Evolutionary conservation across 2,113 vertebrate species (phyloP), one percentile per base, ranked within the genome.

Genomic region (Misgurnus anguillicaudatus): DNA sequence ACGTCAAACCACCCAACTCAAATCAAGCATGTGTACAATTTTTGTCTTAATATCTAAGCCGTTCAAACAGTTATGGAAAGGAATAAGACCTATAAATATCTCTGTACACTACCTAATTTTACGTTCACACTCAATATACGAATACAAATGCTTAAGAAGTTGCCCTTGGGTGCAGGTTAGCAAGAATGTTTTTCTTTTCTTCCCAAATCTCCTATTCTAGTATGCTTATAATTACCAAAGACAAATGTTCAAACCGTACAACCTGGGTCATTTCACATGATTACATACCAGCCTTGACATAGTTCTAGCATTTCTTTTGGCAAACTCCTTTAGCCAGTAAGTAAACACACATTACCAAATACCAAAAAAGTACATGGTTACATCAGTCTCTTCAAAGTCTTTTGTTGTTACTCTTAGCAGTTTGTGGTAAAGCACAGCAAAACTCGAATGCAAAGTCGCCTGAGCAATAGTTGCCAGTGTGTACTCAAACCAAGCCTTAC

Each of bases 351-450:
- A 4, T 77, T 81, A 21, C 42, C 17, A 6, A 6, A 63, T 42
- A n/a, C 42, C n/a, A 6, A 67, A 68, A 75, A n/a, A 6, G 21
- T 3, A 1, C 6, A 36, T 17, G 36, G 41, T 47, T 57, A 41
- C 58, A 72, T 80, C 60, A 79, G 5, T 63, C 47, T 65, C 69
- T 65, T 42, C 21, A 0, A 3, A 3, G 16, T 1, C 11, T 39
- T 63, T 24, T 53, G 38, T 5, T n/a, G 68, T 53, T 79, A 11
- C 3, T 77, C 9, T 4, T 62, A 72, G n/a, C 9, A 38, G 69
- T 42, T 78, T 73, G 53, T 24, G 24, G 67, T 16, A 74, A 78
- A 61, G 63, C 9, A 62, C 38, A 3, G 24, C 38, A 62, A 74
- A 70, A 61, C 69, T 72, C 9, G 10, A 3, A 14, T 57, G 21